Percentiles rank a stretch among this genome's conserved stretches.
phyloP scores from a whole-genome alignment of 2,888 invertebrate genomes.

The Athripsodes cinereus region DNA sequence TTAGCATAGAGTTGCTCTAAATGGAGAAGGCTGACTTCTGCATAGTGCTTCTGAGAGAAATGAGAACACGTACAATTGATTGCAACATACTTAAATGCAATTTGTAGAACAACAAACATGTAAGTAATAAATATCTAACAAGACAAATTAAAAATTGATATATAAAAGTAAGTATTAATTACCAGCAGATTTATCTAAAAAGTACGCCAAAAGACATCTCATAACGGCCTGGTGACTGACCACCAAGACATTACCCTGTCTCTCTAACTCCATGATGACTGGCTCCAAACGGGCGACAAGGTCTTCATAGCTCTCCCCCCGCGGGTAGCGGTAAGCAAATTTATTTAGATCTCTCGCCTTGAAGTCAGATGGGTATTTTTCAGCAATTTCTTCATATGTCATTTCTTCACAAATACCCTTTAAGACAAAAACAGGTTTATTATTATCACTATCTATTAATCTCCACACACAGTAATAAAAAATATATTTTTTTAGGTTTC shows the following conservation, averaged over 20 bases:
- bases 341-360: slow-evolving; percentile 94
- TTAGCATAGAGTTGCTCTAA: too few relatives aligned
- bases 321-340: slow-evolving; percentile 87
- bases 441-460: too few relatives aligned
- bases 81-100: too few relatives aligned
- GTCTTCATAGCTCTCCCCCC: slow-evolving; percentile 97
- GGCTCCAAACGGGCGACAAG: slow-evolving; percentile 95
- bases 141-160: too few relatives aligned
- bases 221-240: slow-evolving; percentile 97
- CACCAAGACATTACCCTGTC: slow-evolving; percentile 93
- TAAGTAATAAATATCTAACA: too few relatives aligned
- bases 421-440: too few relatives aligned
- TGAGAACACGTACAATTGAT: too few relatives aligned
- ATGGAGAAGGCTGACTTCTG: too few relatives aligned
- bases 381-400: slow-evolving; percentile 96
- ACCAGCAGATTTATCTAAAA: slow-evolving; percentile 92
- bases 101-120: too few relatives aligned
- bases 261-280: slow-evolving; percentile 97
- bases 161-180: neutral
- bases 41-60: too few relatives aligned
- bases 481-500: too few relatives aligned
- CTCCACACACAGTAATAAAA: too few relatives aligned
- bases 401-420: slow-evolving; percentile 99
- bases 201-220: slow-evolving; percentile 93
- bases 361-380: slow-evolving; percentile 92